Evolutionary conservation across 2,113 vertebrate species (phyloP), one percentile per base, ranked within the genome.

Genomic region (Brachyistius frenatus): DNA sequence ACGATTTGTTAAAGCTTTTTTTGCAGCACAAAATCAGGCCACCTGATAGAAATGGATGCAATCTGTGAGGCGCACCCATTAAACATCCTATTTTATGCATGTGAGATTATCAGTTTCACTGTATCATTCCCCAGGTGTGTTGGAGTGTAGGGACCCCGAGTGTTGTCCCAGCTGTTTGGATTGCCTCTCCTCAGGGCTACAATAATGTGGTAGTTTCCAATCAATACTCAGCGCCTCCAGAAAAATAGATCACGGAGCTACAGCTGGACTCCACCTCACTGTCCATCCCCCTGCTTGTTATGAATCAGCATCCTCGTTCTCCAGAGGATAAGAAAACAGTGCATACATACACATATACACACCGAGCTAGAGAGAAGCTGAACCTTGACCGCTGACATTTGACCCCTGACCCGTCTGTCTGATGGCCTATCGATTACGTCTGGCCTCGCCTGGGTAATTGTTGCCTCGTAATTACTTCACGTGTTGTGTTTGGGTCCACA

Each of bases 361-460:
- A 72, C 53, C 62, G 65, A 81, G 66, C 80, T 57, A 64, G 47
- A 82, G 76, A 80, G 84, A 73, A 68, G 77, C 75, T 88, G 89
- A 94, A 85, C 95, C 86, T 68, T 93, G 88, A 92, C 88, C 84
- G 65, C 66, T 92, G 93, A 93, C 91, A 87, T 91, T 56, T 86
- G 89, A 67, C 87, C 79, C 60, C 36, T 89, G 93, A 93, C 93
- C 93, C 69, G 39, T 88, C 89, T 94, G 95, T 95, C 95, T 95
- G 95, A 94, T 93, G 93, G 90, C 93, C 93, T 94, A 95, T 95
- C 82, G 94, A 95, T 95, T 94, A 88, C 67, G 94, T 95, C 94
- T 95, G 93, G 94, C 89, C 81, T 70, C 50, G 89, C 75, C 79
- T 64, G 84, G 76, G 87, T 92, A 90, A 93, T 91, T 87, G 90